Percentiles rank a stretch among this genome's conserved stretches.
Evolutionary conservation across 1,140 invertebrate genomes (phyloP).

Genomic region (Oreohelix idahoensis): DNA sequence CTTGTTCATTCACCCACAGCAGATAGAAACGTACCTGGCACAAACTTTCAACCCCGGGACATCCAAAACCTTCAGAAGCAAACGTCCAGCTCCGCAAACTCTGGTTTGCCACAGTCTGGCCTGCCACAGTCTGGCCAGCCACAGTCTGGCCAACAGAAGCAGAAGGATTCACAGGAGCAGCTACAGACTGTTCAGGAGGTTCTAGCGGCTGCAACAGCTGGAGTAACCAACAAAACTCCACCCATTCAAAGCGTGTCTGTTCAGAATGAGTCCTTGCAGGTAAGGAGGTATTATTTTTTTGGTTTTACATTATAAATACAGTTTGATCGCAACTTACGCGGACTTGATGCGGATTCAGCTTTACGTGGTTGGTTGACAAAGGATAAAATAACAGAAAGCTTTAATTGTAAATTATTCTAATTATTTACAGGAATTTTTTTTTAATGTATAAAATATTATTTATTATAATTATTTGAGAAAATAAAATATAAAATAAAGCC

Average conservation of each 20-base stretch:
- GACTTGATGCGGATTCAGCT: too few species aligned
- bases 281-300: not conserved
- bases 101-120: not conserved
- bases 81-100: constrained; percentile 23
- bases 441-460: too few species aligned
- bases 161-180: constrained; percentile 27
- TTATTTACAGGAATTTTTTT: too few species aligned
- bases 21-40: not conserved
- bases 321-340: too few species aligned
- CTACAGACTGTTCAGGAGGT: not conserved
- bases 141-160: constrained; percentile 24
- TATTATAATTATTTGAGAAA: too few species aligned
- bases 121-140: not conserved
- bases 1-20: too few species aligned
- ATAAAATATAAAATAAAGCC: too few species aligned
- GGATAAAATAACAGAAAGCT: too few species aligned
- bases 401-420: too few species aligned
- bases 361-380: too few species aligned
- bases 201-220: not conserved
- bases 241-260: constrained; percentile 23
- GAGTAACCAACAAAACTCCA: not conserved
- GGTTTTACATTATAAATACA: too few species aligned
- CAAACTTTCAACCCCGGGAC: constrained; percentile 16
- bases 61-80: constrained; percentile 35
- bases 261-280: constrained; percentile 40